These are phyloP conservation scores for Zygogramma bicolorata DNA, from an alignment of 2,888 invertebrate genomes.

Conservation along the genomic window DNA sequence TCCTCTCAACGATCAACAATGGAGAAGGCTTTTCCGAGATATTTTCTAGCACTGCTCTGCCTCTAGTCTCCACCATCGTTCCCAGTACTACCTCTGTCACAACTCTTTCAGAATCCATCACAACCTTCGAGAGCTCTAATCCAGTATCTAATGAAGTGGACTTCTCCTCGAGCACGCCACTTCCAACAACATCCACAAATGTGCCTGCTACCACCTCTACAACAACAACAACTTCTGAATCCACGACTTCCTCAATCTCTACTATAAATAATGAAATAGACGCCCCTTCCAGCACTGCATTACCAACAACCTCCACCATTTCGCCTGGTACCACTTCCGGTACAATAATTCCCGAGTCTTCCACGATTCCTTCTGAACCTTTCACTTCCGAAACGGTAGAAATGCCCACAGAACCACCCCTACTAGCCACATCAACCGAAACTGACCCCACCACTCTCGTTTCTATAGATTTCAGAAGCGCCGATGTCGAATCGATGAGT, in stretches of 20 bases:
- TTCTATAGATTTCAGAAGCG: neutral
- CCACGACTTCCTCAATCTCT: slow-evolving; percentile 10
- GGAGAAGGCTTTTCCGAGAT: neutral
- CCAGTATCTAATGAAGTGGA: too few relatives aligned
- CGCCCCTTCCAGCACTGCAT: too few relatives aligned
- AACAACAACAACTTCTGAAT: slow-evolving; percentile 23
- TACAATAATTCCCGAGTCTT: neutral
- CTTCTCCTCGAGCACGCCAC: too few relatives aligned
- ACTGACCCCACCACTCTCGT: neutral
- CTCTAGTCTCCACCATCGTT: slow-evolving; percentile 2
- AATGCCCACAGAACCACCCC: neutral
- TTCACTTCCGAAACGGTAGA: slow-evolving; percentile 7
- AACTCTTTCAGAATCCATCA: neutral
- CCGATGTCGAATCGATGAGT: neutral
- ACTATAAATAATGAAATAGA: neutral
- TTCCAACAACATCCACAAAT: too few relatives aligned
- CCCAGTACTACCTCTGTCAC: slow-evolving; percentile 2
- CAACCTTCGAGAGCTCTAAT: too few relatives aligned
- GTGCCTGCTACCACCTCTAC: neutral
- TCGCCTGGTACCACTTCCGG: neutral
- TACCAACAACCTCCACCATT: neutral
- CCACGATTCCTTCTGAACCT: slow-evolving; percentile 29
- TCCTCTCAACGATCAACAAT: slow-evolving; percentile 24
- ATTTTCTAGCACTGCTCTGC: neutral
- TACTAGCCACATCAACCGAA: neutral